A percentile compares a stretch with the other conserved stretches of the same genome.
These are phyloP conservation scores for Drosophila stalkeri DNA, from an alignment of 2,888 invertebrate genomes.

Conservation along the genomic window DNA sequence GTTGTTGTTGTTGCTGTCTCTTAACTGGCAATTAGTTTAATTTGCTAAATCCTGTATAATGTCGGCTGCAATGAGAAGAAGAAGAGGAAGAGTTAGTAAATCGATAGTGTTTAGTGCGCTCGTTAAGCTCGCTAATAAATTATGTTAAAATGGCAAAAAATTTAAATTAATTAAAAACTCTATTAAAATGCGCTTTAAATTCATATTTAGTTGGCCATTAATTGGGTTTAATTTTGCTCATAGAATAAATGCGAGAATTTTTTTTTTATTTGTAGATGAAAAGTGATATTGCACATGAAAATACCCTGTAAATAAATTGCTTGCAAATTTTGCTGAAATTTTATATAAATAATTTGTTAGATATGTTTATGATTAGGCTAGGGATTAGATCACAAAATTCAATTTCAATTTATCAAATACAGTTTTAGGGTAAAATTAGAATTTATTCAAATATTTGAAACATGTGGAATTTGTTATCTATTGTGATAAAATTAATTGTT, in stretches of 20 bases:
- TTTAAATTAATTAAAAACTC: constrained; percentile 69
- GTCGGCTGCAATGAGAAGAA: constrained; percentile 73
- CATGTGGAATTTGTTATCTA: not conserved
- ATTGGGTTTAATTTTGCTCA: constrained; percentile 41
- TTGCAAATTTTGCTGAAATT: no score
- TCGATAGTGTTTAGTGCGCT: constrained; percentile 48
- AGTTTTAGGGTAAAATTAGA: not conserved
- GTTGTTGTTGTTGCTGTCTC: constrained; percentile 39
- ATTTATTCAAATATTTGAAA: not conserved
- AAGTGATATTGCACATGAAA: no score
- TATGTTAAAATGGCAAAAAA: constrained; percentile 54
- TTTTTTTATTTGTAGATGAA: not conserved
- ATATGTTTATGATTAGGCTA: not conserved
- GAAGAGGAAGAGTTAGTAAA: constrained; percentile 22
- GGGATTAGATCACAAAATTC: not conserved
- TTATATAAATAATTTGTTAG: not conserved
- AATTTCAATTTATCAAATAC: not conserved
- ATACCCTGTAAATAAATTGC: not conserved
- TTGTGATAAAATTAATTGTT: not conserved
- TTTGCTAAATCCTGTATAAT: constrained; percentile 83
- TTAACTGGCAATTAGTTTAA: constrained; percentile 76
- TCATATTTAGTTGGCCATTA: constrained; percentile 37
- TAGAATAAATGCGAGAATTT: not conserved
- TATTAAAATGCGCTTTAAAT: constrained; percentile 47
- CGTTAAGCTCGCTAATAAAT: constrained; percentile 67